Percentiles rank a stretch among this genome's conserved stretches.
Evolutionary conservation across 1,140 invertebrate genomes (phyloP).

Genomic region (Pogonus chalceus): DNA sequence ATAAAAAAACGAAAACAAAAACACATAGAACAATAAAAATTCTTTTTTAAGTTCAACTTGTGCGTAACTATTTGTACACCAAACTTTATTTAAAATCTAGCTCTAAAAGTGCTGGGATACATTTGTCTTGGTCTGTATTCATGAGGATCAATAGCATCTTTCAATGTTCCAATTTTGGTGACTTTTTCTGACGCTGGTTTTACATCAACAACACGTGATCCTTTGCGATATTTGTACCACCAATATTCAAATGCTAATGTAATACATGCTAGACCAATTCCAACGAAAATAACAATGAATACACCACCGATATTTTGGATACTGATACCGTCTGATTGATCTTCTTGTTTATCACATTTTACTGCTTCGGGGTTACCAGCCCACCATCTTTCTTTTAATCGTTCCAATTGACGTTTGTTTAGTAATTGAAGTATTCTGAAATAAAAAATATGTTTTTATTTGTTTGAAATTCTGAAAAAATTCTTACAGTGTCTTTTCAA

Average conservation of each 20-base stretch:
- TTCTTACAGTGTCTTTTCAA: too few relatives aligned
- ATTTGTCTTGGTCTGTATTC: conserved; percentile 18
- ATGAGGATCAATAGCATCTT: conserved; percentile 5
- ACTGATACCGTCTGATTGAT: conserved; percentile 91
- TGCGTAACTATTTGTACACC: too few relatives aligned
- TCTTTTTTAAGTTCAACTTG: too few relatives aligned
- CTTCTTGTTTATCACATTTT: conserved; percentile 77
- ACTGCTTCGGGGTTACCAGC: conserved; percentile 68
- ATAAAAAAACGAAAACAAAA: too few relatives aligned
- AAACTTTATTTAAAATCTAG: conserved; percentile 20
- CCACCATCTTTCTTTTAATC: conserved; percentile 95
- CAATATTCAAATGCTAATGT: conserved; percentile 92
- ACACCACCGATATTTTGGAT: conserved; percentile 97
- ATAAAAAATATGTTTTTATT: too few relatives aligned
- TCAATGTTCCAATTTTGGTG: background rate
- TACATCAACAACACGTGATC: conserved; percentile 39
- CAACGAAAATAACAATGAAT: conserved; percentile 92
- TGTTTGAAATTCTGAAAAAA: too few relatives aligned
- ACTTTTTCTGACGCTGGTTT: conserved; percentile 10
- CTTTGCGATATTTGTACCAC: conserved; percentile 73
- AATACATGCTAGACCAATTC: conserved; percentile 81
- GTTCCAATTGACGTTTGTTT: conserved; percentile 85
- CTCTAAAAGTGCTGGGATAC: conserved; percentile 6
- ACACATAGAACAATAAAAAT: too few relatives aligned
- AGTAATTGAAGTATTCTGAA: conserved; percentile 81